phyloP scores from a whole-genome alignment of 2,797 vertebrate genomes.

The Acanthornis magna region DNA sequence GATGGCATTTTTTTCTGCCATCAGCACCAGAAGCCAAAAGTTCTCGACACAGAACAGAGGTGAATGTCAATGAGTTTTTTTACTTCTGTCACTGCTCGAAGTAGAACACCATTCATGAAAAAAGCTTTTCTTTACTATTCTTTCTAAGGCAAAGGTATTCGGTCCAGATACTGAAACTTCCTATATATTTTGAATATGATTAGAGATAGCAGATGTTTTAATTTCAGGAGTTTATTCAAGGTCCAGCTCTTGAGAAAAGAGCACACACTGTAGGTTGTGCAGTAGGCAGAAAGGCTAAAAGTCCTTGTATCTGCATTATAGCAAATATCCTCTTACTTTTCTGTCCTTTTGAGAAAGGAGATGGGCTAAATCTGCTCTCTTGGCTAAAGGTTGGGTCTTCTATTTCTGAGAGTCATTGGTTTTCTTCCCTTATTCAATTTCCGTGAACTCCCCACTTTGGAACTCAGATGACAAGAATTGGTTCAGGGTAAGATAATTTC shows the following conservation, averaged over 20 bases:
- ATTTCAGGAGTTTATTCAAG: background rate
- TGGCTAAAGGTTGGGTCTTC: background rate
- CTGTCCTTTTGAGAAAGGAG: background rate
- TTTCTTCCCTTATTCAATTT: background rate
- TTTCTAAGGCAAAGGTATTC: background rate
- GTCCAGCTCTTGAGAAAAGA: background rate
- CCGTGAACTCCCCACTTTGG: background rate
- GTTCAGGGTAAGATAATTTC: background rate
- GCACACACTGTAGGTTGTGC: background rate
- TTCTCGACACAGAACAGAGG: rapidly evolving
- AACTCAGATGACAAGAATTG: background rate
- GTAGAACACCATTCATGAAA: background rate
- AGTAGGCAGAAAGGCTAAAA: background rate
- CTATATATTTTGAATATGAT: background rate
- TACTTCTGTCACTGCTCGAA: background rate
- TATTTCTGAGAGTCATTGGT: background rate
- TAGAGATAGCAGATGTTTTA: background rate
- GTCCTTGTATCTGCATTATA: background rate
- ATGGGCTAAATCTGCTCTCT: background rate
- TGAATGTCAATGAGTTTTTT: background rate
- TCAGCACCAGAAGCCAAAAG: background rate
- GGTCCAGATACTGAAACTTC: background rate
- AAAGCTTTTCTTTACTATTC: background rate
- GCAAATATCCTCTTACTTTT: background rate
- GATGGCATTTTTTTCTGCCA: background rate